These are phyloP conservation scores for Lasioglossum albipes DNA, from an alignment of 1,140 invertebrate species.

Conservation along the genomic window DNA sequence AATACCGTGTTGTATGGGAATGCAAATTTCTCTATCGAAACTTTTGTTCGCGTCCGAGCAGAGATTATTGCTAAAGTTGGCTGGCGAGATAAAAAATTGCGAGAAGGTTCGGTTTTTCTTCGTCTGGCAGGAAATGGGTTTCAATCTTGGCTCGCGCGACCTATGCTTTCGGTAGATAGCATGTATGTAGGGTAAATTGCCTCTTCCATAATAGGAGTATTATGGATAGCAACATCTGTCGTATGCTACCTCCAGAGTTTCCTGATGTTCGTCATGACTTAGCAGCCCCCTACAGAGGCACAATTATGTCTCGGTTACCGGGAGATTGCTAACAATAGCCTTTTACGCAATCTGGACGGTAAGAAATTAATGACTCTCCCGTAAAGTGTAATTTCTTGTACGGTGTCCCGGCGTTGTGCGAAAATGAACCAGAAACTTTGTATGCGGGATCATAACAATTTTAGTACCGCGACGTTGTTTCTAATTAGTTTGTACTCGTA, in stretches of 20 bases:
- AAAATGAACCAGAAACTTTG: not conserved
- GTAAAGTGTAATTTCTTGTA: not conserved
- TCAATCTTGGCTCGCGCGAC: slow-evolving; percentile 7
- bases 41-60: not conserved
- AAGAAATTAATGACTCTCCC: not conserved
- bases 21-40: not conserved
- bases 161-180: not conserved
- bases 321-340: not conserved
- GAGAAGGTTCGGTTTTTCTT: not conserved
- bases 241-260: slow-evolving; percentile 33
- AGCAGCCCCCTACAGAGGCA: slow-evolving; percentile 31
- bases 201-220: slow-evolving; percentile 31
- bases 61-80: no score
- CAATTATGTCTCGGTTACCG: not conserved
- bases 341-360: not conserved
- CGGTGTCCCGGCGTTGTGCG: not conserved
- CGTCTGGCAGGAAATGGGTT: not conserved
- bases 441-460: not conserved
- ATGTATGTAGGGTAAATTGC: slow-evolving; percentile 54
- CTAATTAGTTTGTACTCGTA: not conserved
- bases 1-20: no score
- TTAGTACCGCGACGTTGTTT: not conserved
- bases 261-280: slow-evolving; percentile 41
- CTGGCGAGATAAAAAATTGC: not conserved
- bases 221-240: slow-evolving; percentile 58